These are phyloP conservation scores for Boloria euphrosyne DNA, from an alignment of 2,888 invertebrate genomes.

Conservation along the genomic window DNA sequence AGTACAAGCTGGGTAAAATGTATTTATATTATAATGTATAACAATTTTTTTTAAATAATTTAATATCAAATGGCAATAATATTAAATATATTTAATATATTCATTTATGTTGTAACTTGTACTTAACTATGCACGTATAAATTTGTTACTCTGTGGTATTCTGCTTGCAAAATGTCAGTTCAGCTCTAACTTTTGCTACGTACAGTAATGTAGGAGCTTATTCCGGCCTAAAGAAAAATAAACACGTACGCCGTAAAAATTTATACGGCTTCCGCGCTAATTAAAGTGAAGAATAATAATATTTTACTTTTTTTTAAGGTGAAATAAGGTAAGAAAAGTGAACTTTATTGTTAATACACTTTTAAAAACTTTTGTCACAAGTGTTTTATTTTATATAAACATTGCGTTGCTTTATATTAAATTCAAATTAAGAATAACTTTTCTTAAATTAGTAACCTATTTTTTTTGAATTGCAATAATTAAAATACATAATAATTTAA, in stretches of 20 bases:
- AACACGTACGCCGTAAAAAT: conserved; percentile 38
- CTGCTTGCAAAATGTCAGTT: conserved; percentile 53
- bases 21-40: neutral
- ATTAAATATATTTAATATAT: too few relatives aligned
- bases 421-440: too few relatives aligned
- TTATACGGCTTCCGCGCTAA: conserved; percentile 45
- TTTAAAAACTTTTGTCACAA: neutral
- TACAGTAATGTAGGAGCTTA: conserved; percentile 44
- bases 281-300: neutral
- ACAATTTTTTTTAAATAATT: neutral
- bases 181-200: conserved; percentile 62
- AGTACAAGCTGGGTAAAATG: neutral
- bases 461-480: too few relatives aligned
- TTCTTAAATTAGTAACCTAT: too few relatives aligned
- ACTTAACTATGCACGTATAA: too few relatives aligned
- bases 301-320: neutral
- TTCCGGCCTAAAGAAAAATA: conserved; percentile 52
- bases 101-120: too few relatives aligned
- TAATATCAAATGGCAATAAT: too few relatives aligned
- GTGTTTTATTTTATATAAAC: neutral
- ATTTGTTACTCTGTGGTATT: conserved; percentile 25
- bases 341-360: neutral
- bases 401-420: too few relatives aligned
- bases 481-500: too few relatives aligned
- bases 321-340: neutral